Evolutionary conservation across 2,113 vertebrate species (phyloP).

Genomic region (Coregonus clupeaformis): DNA sequence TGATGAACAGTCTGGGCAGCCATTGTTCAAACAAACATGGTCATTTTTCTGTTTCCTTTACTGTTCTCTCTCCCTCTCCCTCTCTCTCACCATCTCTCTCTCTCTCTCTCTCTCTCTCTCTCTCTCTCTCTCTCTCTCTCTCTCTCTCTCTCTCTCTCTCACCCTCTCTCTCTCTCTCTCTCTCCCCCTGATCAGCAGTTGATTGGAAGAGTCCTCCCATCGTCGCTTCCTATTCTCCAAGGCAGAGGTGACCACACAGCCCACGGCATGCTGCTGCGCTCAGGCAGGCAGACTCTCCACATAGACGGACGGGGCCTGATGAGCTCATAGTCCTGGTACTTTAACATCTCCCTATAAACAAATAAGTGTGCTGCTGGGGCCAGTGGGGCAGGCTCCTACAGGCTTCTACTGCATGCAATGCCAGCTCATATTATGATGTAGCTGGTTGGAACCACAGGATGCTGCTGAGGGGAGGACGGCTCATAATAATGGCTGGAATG

Average conservation of each 20-base stretch:
- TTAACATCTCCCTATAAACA: constrained; percentile 51
- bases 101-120: constrained; percentile 39
- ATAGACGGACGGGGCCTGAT: constrained; percentile 23
- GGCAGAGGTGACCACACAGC: background rate
- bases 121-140: too few relatives aligned
- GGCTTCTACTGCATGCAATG: constrained; percentile 26
- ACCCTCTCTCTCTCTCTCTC: too few relatives aligned
- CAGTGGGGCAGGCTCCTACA: constrained; percentile 13
- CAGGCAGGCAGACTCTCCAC: constrained; percentile 17
- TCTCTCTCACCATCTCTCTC: background rate
- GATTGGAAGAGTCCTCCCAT: background rate
- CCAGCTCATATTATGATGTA: background rate
- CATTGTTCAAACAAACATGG: constrained; percentile 43
- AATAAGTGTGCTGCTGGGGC: constrained; percentile 35
- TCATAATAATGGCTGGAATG: too few relatives aligned
- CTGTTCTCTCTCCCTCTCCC: constrained; percentile 19
- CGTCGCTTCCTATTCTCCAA: background rate
- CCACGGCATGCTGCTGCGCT: constrained; percentile 4
- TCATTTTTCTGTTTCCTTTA: constrained; percentile 21
- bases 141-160: too few relatives aligned
- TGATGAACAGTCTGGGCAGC: constrained; percentile 45
- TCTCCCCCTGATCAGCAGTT: too few relatives aligned
- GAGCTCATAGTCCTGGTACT: constrained; percentile 47
- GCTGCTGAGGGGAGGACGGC: too few relatives aligned
- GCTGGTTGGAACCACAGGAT: too few relatives aligned